phyloP scores from a whole-genome alignment of 2,113 vertebrate genomes.

The Pygoscelis antarcticus region DNA sequence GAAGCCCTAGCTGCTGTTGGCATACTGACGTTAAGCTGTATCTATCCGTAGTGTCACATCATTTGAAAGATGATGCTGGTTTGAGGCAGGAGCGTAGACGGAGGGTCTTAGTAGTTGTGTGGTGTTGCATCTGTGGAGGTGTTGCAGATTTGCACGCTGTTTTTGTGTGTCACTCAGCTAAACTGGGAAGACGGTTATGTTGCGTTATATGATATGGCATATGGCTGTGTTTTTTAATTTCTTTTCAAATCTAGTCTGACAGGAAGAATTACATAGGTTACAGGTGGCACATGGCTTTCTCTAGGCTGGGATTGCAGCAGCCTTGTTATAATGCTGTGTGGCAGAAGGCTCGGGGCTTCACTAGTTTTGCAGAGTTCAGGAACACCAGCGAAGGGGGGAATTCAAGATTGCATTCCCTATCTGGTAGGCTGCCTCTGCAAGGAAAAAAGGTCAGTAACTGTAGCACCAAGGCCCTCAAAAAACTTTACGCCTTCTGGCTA shows the following conservation, averaged over 20 bases:
- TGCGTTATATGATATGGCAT: not conserved
- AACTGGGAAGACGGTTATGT: not conserved
- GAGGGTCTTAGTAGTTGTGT: not conserved
- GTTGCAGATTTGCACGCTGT: not conserved
- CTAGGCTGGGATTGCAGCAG: not conserved
- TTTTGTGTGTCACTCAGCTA: not conserved
- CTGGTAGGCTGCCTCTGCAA: not conserved
- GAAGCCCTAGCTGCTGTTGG: not conserved
- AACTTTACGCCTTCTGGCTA: not conserved
- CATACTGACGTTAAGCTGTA: not conserved
- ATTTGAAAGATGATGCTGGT: not conserved
- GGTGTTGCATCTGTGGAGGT: not conserved
- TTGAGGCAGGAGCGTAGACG: not conserved
- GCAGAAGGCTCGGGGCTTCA: not conserved
- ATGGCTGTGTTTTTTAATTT: not conserved
- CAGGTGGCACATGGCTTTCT: not conserved
- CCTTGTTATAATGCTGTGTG: not conserved
- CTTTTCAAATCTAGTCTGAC: not conserved
- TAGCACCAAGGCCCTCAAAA: not conserved
- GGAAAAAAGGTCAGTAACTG: not conserved
- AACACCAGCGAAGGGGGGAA: not conserved
- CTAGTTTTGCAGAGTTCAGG: not conserved
- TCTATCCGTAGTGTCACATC: not conserved
- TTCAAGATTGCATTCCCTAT: not conserved
- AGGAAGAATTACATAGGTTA: not conserved